Percentiles rank a stretch among this genome's conserved stretches.
These are phyloP conservation scores for Ganaspis brasiliensis DNA, from an alignment of 2,888 invertebrate genomes.

Conservation along the genomic window DNA sequence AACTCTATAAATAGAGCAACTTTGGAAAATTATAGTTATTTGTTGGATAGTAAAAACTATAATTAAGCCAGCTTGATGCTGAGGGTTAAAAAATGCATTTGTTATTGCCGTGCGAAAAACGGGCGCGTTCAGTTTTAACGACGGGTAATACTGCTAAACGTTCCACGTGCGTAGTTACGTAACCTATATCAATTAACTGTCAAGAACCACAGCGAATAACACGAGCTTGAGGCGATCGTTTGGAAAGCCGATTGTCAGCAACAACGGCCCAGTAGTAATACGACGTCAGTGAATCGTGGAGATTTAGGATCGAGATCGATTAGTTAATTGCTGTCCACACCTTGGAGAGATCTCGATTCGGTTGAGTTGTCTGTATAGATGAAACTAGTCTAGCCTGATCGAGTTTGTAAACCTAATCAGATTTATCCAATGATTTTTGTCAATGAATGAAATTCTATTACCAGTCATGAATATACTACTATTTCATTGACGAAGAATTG, in stretches of 20 bases:
- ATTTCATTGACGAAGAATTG: neutral
- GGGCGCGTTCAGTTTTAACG: constrained; percentile 31
- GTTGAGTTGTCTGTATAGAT: constrained; percentile 16
- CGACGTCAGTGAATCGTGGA: constrained; percentile 30
- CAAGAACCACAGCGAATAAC: constrained; percentile 26
- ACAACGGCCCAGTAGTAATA: constrained; percentile 9
- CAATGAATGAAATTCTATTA: constrained; percentile 9
- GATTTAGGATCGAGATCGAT: constrained; percentile 65
- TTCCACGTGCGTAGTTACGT: constrained; percentile 9
- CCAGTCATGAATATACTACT: neutral
- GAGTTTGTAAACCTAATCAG: constrained; percentile 17
- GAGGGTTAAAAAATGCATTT: constrained; percentile 18
- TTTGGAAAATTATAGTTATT: neutral
- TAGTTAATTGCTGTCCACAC: constrained; percentile 63
- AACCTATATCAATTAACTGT: constrained; percentile 39
- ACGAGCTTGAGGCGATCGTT: constrained; percentile 26
- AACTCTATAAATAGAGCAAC: too few species aligned
- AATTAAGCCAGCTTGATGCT: neutral
- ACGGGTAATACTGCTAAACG: constrained; percentile 11
- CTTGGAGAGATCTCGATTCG: constrained; percentile 45
- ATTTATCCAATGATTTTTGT: constrained; percentile 4
- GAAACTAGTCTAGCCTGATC: constrained; percentile 12
- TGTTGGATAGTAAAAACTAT: constrained; percentile 1
- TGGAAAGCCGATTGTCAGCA: constrained; percentile 39
- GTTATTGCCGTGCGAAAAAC: constrained; percentile 19